Conservation (phyloP, 2,113 vertebrate genomes). For the Perognathus longimembris region DNA sequence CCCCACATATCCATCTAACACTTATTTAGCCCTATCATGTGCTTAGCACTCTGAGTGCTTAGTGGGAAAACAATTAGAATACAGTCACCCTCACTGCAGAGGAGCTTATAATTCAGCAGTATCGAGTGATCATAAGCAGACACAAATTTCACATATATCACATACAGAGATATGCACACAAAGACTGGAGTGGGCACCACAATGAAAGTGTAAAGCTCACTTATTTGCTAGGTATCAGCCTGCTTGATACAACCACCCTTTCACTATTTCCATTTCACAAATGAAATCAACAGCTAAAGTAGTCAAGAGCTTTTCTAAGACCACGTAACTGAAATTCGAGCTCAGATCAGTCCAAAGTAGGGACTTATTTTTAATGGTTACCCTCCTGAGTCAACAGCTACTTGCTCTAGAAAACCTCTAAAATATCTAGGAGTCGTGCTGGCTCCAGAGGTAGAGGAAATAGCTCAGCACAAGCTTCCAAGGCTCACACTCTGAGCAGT, state of each 20-base stretch:
- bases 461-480: neutral
- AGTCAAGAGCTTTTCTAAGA: neutral
- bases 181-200: neutral
- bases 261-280: neutral
- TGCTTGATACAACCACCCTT: neutral
- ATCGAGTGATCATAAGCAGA: neutral
- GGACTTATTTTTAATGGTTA: slow-evolving; percentile 10
- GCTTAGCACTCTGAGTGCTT: slow-evolving; percentile 6
- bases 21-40: slow-evolving; percentile 20
- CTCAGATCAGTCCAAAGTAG: neutral
- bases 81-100: neutral
- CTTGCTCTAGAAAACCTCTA: neutral
- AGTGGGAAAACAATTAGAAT: neutral
- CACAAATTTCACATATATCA: neutral
- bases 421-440: neutral
- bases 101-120: neutral
- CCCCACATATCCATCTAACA: neutral
- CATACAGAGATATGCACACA: neutral
- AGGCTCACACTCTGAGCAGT: neutral
- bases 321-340: slow-evolving; percentile 15
- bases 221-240: neutral
- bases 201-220: neutral
- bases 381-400: neutral
- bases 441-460: neutral
- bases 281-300: neutral